phyloP scores from a whole-genome alignment of 2,888 invertebrate genomes.

The Blastobasis lacticolella region DNA sequence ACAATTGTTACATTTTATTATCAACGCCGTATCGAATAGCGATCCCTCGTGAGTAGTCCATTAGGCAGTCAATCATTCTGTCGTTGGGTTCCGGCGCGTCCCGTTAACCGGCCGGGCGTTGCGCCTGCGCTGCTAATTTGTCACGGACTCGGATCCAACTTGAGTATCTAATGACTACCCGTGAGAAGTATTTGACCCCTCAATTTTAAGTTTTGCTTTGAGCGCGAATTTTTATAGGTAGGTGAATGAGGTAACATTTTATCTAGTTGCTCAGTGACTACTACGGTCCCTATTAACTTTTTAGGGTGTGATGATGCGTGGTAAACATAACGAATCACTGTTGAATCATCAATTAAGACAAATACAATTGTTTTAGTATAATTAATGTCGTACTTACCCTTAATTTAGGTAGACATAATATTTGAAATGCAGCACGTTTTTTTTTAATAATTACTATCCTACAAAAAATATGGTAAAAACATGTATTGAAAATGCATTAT shows the following conservation, averaged over 20 bases:
- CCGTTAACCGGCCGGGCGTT: constrained; percentile 45
- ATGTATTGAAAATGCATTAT: too few relatives aligned
- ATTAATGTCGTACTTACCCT: too few relatives aligned
- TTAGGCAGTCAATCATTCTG: constrained; percentile 57
- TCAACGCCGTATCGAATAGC: constrained; percentile 7
- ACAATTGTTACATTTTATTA: neutral
- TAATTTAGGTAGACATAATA: too few relatives aligned
- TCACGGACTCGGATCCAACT: constrained; percentile 27
- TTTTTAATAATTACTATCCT: constrained; percentile 11
- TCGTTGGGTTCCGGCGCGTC: constrained; percentile 44
- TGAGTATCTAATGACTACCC: constrained; percentile 5
- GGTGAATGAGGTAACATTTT: too few relatives aligned
- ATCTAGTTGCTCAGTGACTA: too few relatives aligned
- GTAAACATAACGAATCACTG: too few relatives aligned
- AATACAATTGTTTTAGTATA: too few relatives aligned
- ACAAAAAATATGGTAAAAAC: too few relatives aligned
- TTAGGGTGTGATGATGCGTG: too few relatives aligned
- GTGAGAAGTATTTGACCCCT: constrained; percentile 28
- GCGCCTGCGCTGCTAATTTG: constrained; percentile 28
- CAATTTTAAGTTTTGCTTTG: neutral
- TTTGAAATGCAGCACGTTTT: neutral
- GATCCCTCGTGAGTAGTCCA: constrained; percentile 24
- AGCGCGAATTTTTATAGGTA: too few relatives aligned
- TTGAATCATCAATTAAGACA: too few relatives aligned
- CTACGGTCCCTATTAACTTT: too few relatives aligned